Conservation (phyloP, 2,113 vertebrate species). For the Ammodramus savannarum region DNA sequence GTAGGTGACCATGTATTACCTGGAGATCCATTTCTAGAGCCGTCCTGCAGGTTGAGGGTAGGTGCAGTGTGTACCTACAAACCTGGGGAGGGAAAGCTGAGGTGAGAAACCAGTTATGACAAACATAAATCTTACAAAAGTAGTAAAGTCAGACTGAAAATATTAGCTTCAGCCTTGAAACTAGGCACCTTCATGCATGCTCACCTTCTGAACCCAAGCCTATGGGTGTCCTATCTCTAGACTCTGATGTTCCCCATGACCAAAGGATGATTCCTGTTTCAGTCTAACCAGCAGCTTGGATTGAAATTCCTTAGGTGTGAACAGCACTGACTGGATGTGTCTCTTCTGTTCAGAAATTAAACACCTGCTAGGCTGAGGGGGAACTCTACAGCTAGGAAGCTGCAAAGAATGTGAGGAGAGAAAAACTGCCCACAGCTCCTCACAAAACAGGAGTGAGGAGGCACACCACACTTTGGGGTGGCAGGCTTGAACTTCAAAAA, state of each 20-base stretch:
- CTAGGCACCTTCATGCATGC: not conserved
- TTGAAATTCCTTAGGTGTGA: not conserved
- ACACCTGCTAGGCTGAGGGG: not conserved
- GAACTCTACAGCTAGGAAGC: not conserved
- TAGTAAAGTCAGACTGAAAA: not conserved
- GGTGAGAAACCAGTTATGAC: not conserved
- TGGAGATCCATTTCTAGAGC: not conserved
- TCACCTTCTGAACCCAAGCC: not conserved
- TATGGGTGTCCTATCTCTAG: not conserved
- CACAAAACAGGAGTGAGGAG: not conserved
- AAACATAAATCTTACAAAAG: not conserved
- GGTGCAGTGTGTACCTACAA: not conserved
- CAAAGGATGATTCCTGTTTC: not conserved
- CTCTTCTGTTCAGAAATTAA: not conserved
- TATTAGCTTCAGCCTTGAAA: not conserved
- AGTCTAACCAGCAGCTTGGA: not conserved
- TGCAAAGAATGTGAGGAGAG: not conserved
- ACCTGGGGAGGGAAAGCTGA: not conserved
- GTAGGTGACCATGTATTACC: not conserved
- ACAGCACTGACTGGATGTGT: not conserved
- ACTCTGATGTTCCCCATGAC: not conserved
- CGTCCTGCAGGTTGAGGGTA: not conserved
- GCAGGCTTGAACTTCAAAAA: not conserved
- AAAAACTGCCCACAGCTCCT: not conserved
- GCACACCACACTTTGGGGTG: not conserved